Base-by-base conservation (phyloP, 2,888 invertebrate species). In the Lysandra bellargus region DNA sequence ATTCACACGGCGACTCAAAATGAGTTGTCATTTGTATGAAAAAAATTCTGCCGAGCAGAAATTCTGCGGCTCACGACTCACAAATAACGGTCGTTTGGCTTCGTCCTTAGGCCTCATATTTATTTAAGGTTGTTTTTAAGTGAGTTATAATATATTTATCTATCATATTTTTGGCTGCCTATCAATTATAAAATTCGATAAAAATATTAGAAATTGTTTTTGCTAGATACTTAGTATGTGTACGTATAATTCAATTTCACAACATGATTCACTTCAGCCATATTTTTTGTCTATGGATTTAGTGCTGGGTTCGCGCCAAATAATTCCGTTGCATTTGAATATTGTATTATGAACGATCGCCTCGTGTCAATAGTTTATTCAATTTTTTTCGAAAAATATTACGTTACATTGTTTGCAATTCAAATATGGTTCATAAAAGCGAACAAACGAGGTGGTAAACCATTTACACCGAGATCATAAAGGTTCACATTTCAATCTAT, bases 191-290 rank as follows among this genome's bases (percentile, higher is more conserved):
- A n/a, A 60, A 61, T 23, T 61, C 23, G 5, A 64, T 3, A 23
- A 30, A 6, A 64, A 30, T 30, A 30, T 12, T 30, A 30, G 2
- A 23, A 64, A 64, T 30, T 12, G 23, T 12, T 64, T 64, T 30
- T 30, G 30, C 64, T 23, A 23, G 30, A 30, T 9, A 64, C 37
- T 37, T 37, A 23, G 23, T 37, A 61, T 79, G 79, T 79, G 79
- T 79, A 80, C 79, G 78, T 78, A 78, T 77, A 57, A 82, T 82
- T 82, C 82, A 82, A 82, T 82, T 80, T 80, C 79, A 80, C 77
- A 69, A 17, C 80, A 78, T 82, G 81, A 82, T 82, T 81, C 81
- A 80, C 79, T 82, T 80, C 75, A 79, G 40, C 61, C 44, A 78
- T 79, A 80, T 81, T 81, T 81, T 81, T 79, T 79, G 74, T 57